These are phyloP conservation scores for Caenorhabditis sp. DNA, from an alignment of 2,888 invertebrate genomes.

Conservation along the genomic window DNA sequence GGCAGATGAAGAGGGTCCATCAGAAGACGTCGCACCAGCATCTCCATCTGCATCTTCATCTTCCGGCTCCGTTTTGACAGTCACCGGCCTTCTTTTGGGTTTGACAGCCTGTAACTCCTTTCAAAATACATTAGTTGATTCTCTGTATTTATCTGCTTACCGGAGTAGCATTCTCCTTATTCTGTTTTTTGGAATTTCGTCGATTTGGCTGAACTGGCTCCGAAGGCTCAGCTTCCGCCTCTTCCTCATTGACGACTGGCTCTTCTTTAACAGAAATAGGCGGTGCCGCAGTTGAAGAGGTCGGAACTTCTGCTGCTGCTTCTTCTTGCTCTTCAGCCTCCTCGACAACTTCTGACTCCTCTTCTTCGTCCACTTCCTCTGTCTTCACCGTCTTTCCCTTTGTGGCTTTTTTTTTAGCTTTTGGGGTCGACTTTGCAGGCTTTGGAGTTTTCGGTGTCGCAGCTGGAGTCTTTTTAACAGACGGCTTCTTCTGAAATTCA, in stretches of 20 bases:
- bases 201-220: background rate
- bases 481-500: conserved; percentile 1
- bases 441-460: conserved; percentile 7
- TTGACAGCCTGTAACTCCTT: background rate
- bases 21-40: too few species aligned
- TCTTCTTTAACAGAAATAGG: background rate
- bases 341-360: background rate
- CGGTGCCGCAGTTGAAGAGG: background rate
- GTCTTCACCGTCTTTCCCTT: background rate
- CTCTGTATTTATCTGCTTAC: background rate
- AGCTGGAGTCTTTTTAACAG: conserved; percentile 2
- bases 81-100: background rate
- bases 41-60: too few species aligned
- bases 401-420: conserved; percentile 8
- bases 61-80: conserved; percentile 3
- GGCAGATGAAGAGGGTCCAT: background rate
- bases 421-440: background rate
- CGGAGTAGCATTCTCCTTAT: conserved; percentile 8
- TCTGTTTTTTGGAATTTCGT: conserved; percentile 4
- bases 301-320: background rate
- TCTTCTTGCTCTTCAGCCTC: background rate
- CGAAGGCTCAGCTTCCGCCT: too few species aligned
- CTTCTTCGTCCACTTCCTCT: conserved; percentile 19
- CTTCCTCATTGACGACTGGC: background rate
- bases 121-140: background rate